Percentiles rank a stretch among this genome's conserved stretches.
Conservation (phyloP, 2,113 vertebrate species). For the Nothocercus nigrocapillus region DNA sequence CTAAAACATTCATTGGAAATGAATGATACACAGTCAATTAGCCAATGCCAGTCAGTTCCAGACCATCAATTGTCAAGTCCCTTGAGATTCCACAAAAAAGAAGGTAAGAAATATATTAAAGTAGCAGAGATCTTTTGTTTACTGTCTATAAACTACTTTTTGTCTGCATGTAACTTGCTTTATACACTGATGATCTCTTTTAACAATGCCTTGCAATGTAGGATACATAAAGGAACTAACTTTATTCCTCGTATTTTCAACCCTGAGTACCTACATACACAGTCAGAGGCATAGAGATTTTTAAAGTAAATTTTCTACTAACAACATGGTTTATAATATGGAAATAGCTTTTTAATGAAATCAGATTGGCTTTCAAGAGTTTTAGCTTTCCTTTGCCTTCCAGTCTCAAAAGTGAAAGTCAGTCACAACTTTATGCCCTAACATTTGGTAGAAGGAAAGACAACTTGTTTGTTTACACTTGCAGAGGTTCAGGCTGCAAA, state of each 20-base stretch:
- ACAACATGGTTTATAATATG: background rate
- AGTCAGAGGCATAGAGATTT: background rate
- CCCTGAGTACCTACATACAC: background rate
- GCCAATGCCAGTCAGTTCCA: constrained; percentile 5
- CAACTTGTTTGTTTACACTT: background rate
- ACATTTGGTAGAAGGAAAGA: constrained; percentile 42
- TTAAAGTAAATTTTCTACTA: constrained; percentile 6
- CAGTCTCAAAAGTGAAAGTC: constrained; percentile 27
- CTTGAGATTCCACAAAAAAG: constrained; percentile 5
- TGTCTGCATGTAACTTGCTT: background rate
- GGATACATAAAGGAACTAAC: background rate
- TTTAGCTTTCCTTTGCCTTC: constrained; percentile 33
- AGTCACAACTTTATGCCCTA: background rate
- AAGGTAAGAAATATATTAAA: constrained; percentile 70
- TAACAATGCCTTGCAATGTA: constrained; percentile 3
- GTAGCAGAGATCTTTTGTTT: background rate
- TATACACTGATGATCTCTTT: constrained; percentile 15
- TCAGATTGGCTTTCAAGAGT: background rate
- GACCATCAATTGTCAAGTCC: constrained; percentile 38
- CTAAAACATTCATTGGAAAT: constrained; percentile 1
- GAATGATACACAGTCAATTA: constrained; percentile 13
- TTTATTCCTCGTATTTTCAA: constrained; percentile 14
- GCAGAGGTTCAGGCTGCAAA: background rate
- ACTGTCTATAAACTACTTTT: background rate
- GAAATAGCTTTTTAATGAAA: constrained; percentile 23